Conservation (phyloP, 2,888 invertebrate species). For the Zootermopsis nevadensis region DNA sequence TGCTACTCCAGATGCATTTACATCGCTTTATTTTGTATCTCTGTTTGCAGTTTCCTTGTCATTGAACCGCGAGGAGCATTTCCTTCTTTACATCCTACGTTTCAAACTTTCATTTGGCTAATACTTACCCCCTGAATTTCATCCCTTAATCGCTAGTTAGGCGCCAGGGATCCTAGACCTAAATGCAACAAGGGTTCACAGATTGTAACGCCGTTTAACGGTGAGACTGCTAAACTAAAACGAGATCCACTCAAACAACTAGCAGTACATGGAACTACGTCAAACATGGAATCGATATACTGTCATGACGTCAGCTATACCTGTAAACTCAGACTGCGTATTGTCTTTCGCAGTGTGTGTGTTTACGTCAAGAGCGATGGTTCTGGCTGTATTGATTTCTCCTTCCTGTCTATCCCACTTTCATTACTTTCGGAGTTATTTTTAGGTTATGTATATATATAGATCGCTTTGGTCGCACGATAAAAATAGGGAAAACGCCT, state of each 20-base stretch:
- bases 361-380: slow-evolving; percentile 6
- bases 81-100: neutral
- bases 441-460: neutral
- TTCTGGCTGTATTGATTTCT: slow-evolving; percentile 13
- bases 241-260: neutral
- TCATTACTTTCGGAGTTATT: slow-evolving; percentile 6
- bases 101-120: neutral
- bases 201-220: neutral
- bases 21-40: neutral
- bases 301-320: slow-evolving; percentile 19
- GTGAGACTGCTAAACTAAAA: neutral
- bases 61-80: neutral
- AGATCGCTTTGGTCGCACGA: neutral
- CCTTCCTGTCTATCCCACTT: neutral
- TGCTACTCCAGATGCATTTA: too few species aligned
- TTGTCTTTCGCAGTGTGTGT: slow-evolving; percentile 16
- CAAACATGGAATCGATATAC: slow-evolving; percentile 10
- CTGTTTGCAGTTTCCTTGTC: neutral
- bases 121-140: neutral
- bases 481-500: neutral
- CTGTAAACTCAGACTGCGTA: neutral
- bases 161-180: neutral
- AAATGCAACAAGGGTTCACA: neutral
- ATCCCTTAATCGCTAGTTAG: neutral
- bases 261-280: neutral